Evolutionary conservation across 2,113 vertebrate genomes (phyloP).

Genomic region (Crotophaga sulcirostris): DNA sequence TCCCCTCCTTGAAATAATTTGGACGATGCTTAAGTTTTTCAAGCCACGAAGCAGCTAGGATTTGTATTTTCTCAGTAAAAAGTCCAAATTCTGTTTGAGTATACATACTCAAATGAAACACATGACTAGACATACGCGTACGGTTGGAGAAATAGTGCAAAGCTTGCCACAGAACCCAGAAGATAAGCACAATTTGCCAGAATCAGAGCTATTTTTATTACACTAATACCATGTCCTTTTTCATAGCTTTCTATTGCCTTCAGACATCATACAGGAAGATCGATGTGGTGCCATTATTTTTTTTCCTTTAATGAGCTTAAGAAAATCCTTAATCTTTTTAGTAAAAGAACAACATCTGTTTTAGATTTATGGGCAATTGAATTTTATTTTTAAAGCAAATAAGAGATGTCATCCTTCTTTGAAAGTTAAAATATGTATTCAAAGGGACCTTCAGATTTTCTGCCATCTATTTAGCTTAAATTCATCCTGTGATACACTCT

Average conservation of each 20-base stretch:
- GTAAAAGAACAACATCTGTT: slow-evolving; percentile 50
- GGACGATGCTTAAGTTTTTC: background rate
- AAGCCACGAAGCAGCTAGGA: slow-evolving; percentile 34
- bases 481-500: background rate
- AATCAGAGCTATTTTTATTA: background rate
- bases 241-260: slow-evolving; percentile 6
- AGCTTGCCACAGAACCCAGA: background rate
- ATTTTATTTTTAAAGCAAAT: slow-evolving; percentile 59
- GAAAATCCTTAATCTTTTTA: slow-evolving; percentile 52
- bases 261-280: slow-evolving; percentile 17
- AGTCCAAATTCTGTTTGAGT: background rate
- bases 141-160: background rate
- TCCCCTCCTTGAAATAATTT: background rate
- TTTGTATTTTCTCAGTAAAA: slow-evolving; percentile 20
- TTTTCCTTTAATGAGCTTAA: slow-evolving; percentile 49
- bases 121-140: background rate
- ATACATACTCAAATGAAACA: slow-evolving; percentile 14
- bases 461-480: background rate
- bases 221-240: background rate
- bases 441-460: background rate
- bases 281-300: background rate
- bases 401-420: slow-evolving; percentile 49
- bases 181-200: background rate
- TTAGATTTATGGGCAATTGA: slow-evolving; percentile 40
- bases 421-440: background rate